Evolutionary conservation across 2,113 vertebrate species (phyloP), one percentile per base, ranked within the genome.

Genomic region (Macaca nemestrina): DNA sequence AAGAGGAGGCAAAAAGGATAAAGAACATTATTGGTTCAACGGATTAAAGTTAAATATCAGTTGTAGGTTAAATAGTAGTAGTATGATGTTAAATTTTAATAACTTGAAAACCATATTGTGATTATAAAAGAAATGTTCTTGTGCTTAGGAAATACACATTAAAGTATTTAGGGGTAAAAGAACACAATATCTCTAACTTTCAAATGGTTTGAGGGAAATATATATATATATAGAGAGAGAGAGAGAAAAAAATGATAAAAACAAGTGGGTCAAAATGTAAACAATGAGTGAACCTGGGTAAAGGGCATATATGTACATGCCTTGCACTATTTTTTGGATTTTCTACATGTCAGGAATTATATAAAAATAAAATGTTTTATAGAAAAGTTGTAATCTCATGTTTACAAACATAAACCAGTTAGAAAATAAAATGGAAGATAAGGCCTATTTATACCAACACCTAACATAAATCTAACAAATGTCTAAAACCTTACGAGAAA

Each of bases 401-500:
- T 38, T 93, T 76, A 84, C 2, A 95, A 80, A 64, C 61, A 64
- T 45, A 18, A 94, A 68, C 27, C 83, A 35, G 11, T 75, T 68
- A 85, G 72, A 93, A 93, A 55, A 79, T 30, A 64, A 76, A 82
- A 45, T 25, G 25, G 38, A 90, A 55, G 50, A 16, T 23, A 76
- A 83, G 8, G 8, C 20, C 48, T 94, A 2, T 48, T 78, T 43
- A 18, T 18, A 45, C 35, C 75, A 84, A 16, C 25, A 80, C 4
- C 22, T 86, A 72, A n/a, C 27, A 90, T 70, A 89, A 93, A 72
- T 16, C 50, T 75, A 72, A 50, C 61, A 81, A 92, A 45, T 73
- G n/a, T n/a, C 32, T 82, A 95, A 96, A 97, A 72, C 7, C 43
- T 82, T 85, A 52, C 17, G 23, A 80, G 7, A 70, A 96, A 93